Conservation (phyloP, 2,113 vertebrate species). For the Carlito syrichta region DNA sequence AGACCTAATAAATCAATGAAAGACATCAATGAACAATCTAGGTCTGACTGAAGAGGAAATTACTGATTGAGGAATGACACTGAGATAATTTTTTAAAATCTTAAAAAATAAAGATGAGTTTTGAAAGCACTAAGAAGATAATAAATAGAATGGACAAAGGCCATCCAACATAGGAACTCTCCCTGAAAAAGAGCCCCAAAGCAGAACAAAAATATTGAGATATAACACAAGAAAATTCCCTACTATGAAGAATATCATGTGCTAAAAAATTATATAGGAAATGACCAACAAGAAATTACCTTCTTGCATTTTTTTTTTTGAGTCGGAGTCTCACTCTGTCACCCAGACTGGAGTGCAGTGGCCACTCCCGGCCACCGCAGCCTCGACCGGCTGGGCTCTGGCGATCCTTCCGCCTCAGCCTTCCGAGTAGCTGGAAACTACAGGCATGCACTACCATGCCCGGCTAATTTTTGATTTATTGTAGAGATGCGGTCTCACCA, state of each 20-base stretch:
- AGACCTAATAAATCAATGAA: background rate
- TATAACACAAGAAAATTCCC: background rate
- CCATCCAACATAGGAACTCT: background rate
- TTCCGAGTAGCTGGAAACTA: too few species aligned
- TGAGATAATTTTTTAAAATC: slow-evolving; percentile 15
- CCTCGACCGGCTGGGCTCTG: too few species aligned
- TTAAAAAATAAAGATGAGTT: background rate
- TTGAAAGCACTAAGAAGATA: background rate
- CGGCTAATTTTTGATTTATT: too few species aligned
- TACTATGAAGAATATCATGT: background rate
- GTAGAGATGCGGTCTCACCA: too few species aligned
- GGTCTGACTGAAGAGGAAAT: background rate
- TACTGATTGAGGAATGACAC: background rate
- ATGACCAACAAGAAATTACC: background rate
- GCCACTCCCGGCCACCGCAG: too few species aligned
- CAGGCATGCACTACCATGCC: too few species aligned
- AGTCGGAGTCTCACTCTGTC: too few species aligned
- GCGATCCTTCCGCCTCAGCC: too few species aligned
- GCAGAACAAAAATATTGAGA: slow-evolving; percentile 1
- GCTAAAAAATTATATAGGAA: background rate
- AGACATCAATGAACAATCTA: background rate
- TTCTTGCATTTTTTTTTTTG: background rate
- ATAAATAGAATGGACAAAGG: background rate
- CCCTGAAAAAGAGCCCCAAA: background rate
- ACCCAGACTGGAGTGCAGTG: too few species aligned